Evolutionary conservation across 2,797 vertebrate species (phyloP).

Genomic region (Gobio occitaniae): DNA sequence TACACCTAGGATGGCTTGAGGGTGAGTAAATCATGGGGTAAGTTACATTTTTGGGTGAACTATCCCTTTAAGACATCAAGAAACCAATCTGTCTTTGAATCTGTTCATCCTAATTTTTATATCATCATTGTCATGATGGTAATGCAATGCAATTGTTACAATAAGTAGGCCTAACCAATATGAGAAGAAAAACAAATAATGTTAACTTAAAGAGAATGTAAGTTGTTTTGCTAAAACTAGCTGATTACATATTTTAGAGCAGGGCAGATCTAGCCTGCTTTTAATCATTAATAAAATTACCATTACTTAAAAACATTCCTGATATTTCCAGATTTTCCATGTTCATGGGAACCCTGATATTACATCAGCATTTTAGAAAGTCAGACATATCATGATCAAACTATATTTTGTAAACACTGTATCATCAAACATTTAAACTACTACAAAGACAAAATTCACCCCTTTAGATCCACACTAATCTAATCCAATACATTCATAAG

Average conservation of each 20-base stretch:
- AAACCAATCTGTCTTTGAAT: background rate
- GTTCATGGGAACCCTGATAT: background rate
- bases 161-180: background rate
- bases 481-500: slow-evolving; percentile 37
- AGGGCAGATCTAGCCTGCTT: background rate
- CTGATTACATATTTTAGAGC: background rate
- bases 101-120: background rate
- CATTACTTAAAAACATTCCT: background rate
- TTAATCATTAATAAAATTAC: background rate
- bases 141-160: background rate
- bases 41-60: too few species aligned
- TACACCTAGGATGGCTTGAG: too few species aligned
- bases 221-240: background rate
- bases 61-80: background rate
- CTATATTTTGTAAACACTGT: slow-evolving; percentile 28
- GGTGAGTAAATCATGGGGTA: too few species aligned
- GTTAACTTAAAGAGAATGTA: background rate
- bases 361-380: background rate
- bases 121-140: background rate
- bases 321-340: background rate
- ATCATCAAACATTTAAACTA: slow-evolving; percentile 20
- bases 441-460: slow-evolving; percentile 2
- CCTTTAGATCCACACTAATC: slow-evolving; percentile 19
- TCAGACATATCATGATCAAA: slow-evolving; percentile 35
- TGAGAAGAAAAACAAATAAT: background rate